Evolutionary conservation across 2,888 invertebrate species (phyloP).

Genomic region (Gari tellinella): DNA sequence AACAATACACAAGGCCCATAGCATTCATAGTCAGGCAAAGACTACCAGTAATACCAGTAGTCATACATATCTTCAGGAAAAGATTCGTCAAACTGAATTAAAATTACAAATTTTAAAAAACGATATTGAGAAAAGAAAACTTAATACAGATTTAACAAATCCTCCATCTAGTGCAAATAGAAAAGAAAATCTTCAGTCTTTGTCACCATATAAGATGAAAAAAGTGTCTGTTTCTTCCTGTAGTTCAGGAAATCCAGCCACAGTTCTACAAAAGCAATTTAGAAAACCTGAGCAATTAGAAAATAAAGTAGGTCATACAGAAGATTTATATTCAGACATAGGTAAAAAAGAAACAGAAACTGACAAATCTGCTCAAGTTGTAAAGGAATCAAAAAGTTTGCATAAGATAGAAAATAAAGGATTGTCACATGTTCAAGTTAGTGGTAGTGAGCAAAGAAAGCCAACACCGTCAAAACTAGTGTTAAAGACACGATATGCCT

Average conservation of each 20-base stretch:
- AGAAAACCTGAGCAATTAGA: no score
- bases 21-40: neutral
- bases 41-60: neutral
- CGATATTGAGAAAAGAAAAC: neutral
- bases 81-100: conserved; percentile 24
- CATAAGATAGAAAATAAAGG: no score
- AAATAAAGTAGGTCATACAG: no score
- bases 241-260: neutral
- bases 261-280: neutral
- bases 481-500: no score
- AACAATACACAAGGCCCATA: no score
- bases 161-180: no score
- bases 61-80: conserved; percentile 4
- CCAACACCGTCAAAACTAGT: neutral
- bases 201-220: conserved; percentile 6
- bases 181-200: neutral
- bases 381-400: no score
- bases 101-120: conserved; percentile 19
- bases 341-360: neutral
- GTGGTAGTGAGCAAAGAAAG: neutral
- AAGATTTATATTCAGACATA: no score
- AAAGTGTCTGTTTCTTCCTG: neutral
- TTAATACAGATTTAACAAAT: no score
- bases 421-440: no score
- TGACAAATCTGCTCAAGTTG: neutral